A percentile compares a stretch with the other conserved stretches of the same genome.
These are phyloP conservation scores for Meloidogyne hapla DNA, from an alignment of 1,140 invertebrate species.

Conservation along the genomic window DNA sequence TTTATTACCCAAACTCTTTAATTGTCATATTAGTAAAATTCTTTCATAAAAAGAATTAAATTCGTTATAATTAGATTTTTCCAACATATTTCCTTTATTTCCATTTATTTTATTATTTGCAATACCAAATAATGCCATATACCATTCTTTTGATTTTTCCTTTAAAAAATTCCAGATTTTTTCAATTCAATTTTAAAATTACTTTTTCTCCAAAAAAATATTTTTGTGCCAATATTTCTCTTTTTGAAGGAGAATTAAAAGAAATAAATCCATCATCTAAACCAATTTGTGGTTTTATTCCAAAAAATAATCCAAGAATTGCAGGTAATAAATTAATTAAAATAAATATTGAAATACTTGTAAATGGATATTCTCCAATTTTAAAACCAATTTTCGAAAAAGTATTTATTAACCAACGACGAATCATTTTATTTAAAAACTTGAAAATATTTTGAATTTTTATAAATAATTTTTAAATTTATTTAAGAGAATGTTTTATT, in stretches of 20 bases:
- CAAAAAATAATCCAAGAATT: slow-evolving; percentile 24
- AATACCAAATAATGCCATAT: slow-evolving; percentile 47
- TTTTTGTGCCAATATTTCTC: slow-evolving; percentile 40
- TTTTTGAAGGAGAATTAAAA: slow-evolving; percentile 36
- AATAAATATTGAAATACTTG: background rate
- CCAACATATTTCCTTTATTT: slow-evolving; percentile 34
- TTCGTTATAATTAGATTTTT: slow-evolving; percentile 33
- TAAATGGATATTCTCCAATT: background rate
- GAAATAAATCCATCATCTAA: slow-evolving; percentile 40
- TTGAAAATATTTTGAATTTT: background rate
- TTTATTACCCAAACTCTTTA: background rate
- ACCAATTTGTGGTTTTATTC: slow-evolving; percentile 22
- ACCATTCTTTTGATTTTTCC: slow-evolving; percentile 35
- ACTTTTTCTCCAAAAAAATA: slow-evolving; percentile 33
- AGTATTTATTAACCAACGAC: background rate
- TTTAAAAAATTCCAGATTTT: background rate
- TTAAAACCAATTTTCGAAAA: background rate
- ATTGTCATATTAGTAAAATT: slow-evolving; percentile 21
- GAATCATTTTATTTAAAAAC: background rate
- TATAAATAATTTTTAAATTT: background rate
- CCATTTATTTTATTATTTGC: background rate
- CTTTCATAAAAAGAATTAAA: slow-evolving; percentile 38
- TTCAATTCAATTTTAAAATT: background rate
- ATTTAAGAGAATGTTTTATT: background rate
- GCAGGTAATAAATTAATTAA: slow-evolving; percentile 21